Evolutionary conservation across 2,113 vertebrate genomes (phyloP).

Genomic region (Vulpes lagopus): DNA sequence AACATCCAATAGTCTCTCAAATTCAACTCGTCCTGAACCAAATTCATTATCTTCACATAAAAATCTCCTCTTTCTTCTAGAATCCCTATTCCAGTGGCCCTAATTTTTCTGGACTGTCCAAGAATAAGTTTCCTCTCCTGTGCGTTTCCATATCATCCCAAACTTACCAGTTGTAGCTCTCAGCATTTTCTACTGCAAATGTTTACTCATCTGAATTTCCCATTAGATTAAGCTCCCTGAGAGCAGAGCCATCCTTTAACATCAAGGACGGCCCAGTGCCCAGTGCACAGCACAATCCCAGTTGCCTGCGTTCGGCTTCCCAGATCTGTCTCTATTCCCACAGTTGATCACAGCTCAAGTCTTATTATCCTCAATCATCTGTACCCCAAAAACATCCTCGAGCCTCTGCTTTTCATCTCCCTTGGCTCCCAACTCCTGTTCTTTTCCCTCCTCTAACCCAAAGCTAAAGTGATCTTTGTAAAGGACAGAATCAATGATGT

Average conservation of each 20-base stretch:
- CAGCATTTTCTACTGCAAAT: neutral
- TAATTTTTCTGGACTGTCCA: neutral
- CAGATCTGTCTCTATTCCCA: neutral
- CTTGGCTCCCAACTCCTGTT: too few species aligned
- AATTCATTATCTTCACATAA: neutral
- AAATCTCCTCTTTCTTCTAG: neutral
- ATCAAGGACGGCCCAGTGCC: neutral
- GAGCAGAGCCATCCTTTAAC: neutral
- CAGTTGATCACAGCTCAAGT: neutral
- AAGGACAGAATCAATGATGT: neutral
- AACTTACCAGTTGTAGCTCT: neutral
- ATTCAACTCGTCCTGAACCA: neutral
- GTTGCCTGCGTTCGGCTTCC: neutral
- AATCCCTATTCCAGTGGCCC: neutral
- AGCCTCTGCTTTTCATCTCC: neutral
- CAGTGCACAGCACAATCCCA: neutral
- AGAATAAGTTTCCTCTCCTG: neutral
- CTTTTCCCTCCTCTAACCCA: neutral
- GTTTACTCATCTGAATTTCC: neutral
- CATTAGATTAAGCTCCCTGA: neutral
- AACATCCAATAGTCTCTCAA: neutral
- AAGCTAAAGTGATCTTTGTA: neutral
- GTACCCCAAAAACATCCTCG: neutral
- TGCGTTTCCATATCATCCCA: neutral
- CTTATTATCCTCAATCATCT: neutral